Evolutionary conservation across 1,140 invertebrate genomes (phyloP), one percentile per base, ranked within the genome.

Genomic region (Anoplolepis gracilipes): DNA sequence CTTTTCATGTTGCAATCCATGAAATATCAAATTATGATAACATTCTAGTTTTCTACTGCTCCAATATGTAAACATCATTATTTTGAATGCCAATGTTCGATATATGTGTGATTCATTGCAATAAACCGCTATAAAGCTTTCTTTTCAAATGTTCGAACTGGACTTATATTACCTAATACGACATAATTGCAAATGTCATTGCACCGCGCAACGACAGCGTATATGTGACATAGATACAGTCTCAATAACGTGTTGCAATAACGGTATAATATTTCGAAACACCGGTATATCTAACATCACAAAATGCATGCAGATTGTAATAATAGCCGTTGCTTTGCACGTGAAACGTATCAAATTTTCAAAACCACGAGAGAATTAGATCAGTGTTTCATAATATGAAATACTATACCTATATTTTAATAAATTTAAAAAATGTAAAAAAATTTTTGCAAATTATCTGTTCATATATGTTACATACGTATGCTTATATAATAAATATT

Each of bases 101-200:
- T 25, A 10, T 42, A 11, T 49, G 46, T 49, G 4, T 2, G 30
- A 39, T 55, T 33, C 7, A 11, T 79, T 55, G 13, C 62, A 30
- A 33, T 22, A 33, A 69, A 78, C 42, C 1, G 22, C 22, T 4
- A 19, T 25, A 36, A 5, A 33, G 33, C 33, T 36, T 4, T 36
- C 22, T 69, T 1, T 30, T 49, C 1, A 39, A 28, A 67, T 67
- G n/a, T 28, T n/a, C 22, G 6, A 79, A 79, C 30, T 33, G 11
- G 64, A 19, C 3, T 1, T 79, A 79, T 79, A 79, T 79, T 69
- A 79, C 2, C 0, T 25, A 79, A 79, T 16, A 55, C 11, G 4
- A 78, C 2, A 55, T 67, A 19, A 73, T 67, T 36, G 69, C 25
- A n/a, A 49, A 10, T 79, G 22, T 67, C n/a, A 25, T 67, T 69